Percentiles rank a stretch among this genome's conserved stretches.
Evolutionary conservation across 2,113 vertebrate genomes (phyloP).

Genomic region (Gymnocephalus cernua): DNA sequence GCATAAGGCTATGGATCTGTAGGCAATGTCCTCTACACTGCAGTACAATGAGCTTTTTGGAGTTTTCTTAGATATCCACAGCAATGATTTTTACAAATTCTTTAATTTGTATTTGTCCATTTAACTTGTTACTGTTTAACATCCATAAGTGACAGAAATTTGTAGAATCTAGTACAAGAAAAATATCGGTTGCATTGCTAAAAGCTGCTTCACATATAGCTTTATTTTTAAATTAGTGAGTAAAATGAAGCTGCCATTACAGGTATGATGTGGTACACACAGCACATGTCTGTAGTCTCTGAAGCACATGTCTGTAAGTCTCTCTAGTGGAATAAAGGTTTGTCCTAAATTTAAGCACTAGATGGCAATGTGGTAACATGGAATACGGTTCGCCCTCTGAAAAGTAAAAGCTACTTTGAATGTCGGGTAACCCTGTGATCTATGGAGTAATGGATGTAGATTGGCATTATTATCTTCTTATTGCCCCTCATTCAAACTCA

Average conservation of each 20-base stretch:
- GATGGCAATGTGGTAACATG: constrained; percentile 78
- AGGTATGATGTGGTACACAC: background rate
- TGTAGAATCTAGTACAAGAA: background rate
- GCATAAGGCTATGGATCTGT: background rate
- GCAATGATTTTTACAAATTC: background rate
- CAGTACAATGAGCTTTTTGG: background rate
- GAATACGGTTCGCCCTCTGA: background rate
- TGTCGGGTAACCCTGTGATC: constrained; percentile 56
- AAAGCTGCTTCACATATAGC: background rate
- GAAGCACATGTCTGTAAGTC: background rate
- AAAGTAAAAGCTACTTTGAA: constrained; percentile 13
- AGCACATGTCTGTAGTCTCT: background rate
- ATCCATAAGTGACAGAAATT: background rate
- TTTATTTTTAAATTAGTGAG: background rate
- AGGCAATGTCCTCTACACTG: background rate
- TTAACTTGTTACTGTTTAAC: background rate
- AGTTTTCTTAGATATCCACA: background rate
- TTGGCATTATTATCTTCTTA: constrained; percentile 80
- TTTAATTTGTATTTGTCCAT: background rate
- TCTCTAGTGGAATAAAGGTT: background rate
- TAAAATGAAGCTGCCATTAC: background rate
- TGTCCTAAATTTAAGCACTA: constrained; percentile 43
- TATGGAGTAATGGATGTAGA: constrained; percentile 72
- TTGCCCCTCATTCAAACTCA: constrained; percentile 76
- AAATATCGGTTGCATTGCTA: background rate